Conservation (phyloP, 2,113 vertebrate species). For the Tragulus kanchil region DNA sequence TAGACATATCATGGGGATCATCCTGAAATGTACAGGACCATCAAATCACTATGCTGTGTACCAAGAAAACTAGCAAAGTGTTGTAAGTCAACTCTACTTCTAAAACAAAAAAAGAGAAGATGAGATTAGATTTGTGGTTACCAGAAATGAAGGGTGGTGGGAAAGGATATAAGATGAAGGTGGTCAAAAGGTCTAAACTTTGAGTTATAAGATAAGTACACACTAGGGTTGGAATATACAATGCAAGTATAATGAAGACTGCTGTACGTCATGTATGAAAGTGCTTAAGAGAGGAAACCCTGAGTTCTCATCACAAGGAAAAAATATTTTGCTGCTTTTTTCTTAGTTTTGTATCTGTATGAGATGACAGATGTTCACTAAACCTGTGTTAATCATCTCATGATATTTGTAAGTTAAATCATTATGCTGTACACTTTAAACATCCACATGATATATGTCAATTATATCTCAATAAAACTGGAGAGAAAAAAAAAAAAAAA, state of each 20-base stretch:
- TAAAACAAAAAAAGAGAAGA: background rate
- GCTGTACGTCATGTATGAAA: background rate
- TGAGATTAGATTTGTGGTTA: background rate
- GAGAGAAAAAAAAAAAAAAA: background rate
- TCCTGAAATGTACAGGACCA: background rate
- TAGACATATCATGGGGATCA: background rate
- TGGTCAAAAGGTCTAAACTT: background rate
- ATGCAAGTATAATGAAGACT: background rate
- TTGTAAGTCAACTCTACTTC: background rate
- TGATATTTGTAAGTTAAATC: background rate
- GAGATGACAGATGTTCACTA: background rate
- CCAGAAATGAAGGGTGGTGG: background rate
- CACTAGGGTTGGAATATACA: background rate
- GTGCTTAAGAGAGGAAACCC: background rate
- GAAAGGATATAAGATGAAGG: background rate
- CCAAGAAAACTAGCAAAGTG: background rate
- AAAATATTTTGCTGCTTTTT: background rate
- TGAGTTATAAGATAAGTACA: background rate
- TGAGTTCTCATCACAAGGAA: background rate
- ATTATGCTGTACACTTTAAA: background rate
- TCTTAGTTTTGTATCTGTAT: background rate
- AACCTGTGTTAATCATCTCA: background rate
- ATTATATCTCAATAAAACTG: background rate
- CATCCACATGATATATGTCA: background rate
- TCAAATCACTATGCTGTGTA: background rate